phyloP scores from a whole-genome alignment of 2,888 invertebrate species.

The Acanthosoma haemorrhoidale region DNA sequence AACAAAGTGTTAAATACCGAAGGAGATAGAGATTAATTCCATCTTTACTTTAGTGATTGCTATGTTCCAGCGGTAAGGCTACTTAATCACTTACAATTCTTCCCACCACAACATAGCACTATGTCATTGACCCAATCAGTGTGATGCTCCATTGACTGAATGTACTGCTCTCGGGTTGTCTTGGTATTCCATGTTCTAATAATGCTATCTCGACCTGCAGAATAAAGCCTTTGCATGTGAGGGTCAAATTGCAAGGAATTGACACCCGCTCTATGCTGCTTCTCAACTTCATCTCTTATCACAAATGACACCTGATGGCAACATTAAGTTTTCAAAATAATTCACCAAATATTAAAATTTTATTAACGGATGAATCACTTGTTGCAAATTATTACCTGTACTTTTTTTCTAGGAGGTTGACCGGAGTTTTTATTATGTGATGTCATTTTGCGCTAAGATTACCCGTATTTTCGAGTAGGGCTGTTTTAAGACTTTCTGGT shows the following conservation, averaged over 20 bases:
- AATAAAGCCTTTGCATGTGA: conserved; percentile 78
- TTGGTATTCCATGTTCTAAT: conserved; percentile 83
- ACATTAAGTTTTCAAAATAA: not conserved
- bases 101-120: conserved; percentile 92
- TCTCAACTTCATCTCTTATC: conserved; percentile 92
- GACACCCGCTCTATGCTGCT: conserved; percentile 89
- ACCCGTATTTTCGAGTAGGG: not conserved
- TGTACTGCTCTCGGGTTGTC: conserved; percentile 64
- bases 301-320: conserved; percentile 85
- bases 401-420: conserved; percentile 52
- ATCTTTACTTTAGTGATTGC: not conserved
- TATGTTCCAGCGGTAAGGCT: not conserved
- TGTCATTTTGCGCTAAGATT: conserved; percentile 45
- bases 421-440: conserved; percentile 50
- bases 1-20: not conserved
- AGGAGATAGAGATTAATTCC: not conserved
- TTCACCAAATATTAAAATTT: not conserved
- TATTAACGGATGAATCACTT: not conserved
- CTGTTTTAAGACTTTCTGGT: not conserved
- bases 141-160: conserved; percentile 98
- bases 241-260: conserved; percentile 93
- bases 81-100: conserved; percentile 64
- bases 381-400: conserved; percentile 47
- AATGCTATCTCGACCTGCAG: conserved; percentile 94
- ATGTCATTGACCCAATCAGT: conserved; percentile 99